These are phyloP conservation scores for Oreonectes daqikongensis DNA, from an alignment of 2,797 vertebrate genomes.

Conservation along the genomic window DNA sequence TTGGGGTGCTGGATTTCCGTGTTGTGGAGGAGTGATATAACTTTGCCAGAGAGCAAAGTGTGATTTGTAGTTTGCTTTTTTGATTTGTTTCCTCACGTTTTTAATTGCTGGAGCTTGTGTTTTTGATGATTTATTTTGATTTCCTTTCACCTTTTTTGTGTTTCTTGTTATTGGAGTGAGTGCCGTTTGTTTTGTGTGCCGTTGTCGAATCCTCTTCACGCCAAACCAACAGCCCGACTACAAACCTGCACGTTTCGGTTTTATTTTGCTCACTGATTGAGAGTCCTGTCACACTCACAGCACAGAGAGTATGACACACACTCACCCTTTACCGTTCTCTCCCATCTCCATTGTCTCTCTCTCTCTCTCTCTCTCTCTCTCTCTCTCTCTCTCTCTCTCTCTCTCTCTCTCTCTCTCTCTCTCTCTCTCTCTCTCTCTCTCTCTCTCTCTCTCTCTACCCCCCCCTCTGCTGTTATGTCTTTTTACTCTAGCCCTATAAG, in stretches of 20 bases:
- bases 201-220: slow-evolving; percentile 64
- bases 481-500: slow-evolving; percentile 57
- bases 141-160: slow-evolving; percentile 54
- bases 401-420: slow-evolving; percentile 55
- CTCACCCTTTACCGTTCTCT: slow-evolving; percentile 61
- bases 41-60: slow-evolving; percentile 74
- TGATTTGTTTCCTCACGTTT: slow-evolving; percentile 62
- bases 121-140: slow-evolving; percentile 58
- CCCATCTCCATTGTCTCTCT: slow-evolving; percentile 56
- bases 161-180: slow-evolving; percentile 77
- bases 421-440: slow-evolving; percentile 52
- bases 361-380: slow-evolving; percentile 61
- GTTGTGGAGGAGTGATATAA: slow-evolving; percentile 78
- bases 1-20: slow-evolving; percentile 79
- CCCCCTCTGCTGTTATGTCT: slow-evolving; percentile 47
- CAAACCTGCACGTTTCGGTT: slow-evolving; percentile 66
- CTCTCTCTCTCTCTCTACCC: slow-evolving; percentile 60
- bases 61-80: slow-evolving; percentile 77
- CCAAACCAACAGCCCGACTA: slow-evolving; percentile 57
- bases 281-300: slow-evolving; percentile 39
- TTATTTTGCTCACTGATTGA: slow-evolving; percentile 57
- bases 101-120: slow-evolving; percentile 79
- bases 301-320: slow-evolving; percentile 19
- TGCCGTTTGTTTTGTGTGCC: slow-evolving; percentile 73
- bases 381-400: slow-evolving; percentile 57